Base-by-base conservation (phyloP, 2,888 invertebrate genomes). In the Pollenia labialis region DNA sequence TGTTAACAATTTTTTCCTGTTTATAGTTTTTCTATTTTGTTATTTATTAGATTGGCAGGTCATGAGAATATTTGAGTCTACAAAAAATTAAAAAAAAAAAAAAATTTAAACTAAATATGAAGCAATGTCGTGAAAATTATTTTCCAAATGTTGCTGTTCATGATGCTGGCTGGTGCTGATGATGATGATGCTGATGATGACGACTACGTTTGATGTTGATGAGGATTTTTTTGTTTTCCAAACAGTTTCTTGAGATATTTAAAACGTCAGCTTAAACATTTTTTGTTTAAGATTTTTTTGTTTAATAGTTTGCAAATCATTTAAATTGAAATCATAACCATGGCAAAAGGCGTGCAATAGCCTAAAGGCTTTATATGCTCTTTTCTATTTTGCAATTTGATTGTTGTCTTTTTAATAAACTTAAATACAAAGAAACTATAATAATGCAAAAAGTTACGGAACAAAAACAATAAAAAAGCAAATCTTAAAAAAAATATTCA, bases 101-200 rank as follows among this genome's bases (percentile, higher is more conserved):
- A 74, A 62, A 72, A 64, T 72, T 64, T 32, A 44, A 6, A 81
- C 54, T 52, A 85, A 87, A 87, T 84, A 85, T 87, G 84, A 85
- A 85, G 87, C 87, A 85, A 87, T 87, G 87, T 85, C 81, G 88
- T 84, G 85, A 84, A 87, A 87, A 88, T 87, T 81, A 87, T 87
- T 88, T 88, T 84, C 80, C 83, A 87, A 87, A 81, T 84, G 69
- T 50, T 83, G 71, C 76, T 64, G 76, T 62, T 83, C 44, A 81
- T 83, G 83, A 69, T 62, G 76, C 44, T 76, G 75, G 64, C 32
- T 66, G 54, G 16, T 52, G 72, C 48, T 60, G 58, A 72, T 54
- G 81, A 64, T 54, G 81, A 64, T 44, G 77, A 76, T 66, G 75
- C 32, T 46, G 84, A 76, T 76, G 83, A 80, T 12, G 86, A 86